Evolutionary conservation across 2,797 vertebrate species (phyloP).

Genomic region (Scolopax rusticola): DNA sequence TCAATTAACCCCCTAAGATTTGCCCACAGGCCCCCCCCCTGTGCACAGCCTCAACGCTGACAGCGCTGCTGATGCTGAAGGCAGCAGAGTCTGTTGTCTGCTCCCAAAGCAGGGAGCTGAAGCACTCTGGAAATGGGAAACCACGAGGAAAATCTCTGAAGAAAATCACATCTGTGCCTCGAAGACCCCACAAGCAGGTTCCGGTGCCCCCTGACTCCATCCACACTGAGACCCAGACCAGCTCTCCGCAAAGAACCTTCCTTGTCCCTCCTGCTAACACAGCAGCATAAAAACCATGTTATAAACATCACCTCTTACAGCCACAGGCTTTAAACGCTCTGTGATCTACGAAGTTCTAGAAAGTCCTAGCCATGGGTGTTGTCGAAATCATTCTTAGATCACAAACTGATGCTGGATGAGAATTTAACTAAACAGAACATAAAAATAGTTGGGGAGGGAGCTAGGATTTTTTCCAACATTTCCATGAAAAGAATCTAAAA

Average conservation of each 20-base stretch:
- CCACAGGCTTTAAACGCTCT: not conserved
- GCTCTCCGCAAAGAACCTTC: not conserved
- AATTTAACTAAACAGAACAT: not conserved
- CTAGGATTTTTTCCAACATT: not conserved
- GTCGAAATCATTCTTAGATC: not conserved
- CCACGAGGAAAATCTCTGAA: not conserved
- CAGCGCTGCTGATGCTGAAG: not conserved
- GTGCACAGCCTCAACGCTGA: rapidly evolving
- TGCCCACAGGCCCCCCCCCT: not conserved
- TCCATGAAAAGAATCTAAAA: constrained; percentile 31
- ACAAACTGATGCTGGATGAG: not conserved
- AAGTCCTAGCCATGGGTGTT: not conserved
- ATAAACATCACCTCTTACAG: not conserved
- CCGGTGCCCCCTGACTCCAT: not conserved
- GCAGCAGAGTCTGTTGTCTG: not conserved
- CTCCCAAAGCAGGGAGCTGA: not conserved
- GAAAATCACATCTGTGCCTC: not conserved
- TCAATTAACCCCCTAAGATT: not conserved
- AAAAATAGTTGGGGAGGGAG: constrained; percentile 41
- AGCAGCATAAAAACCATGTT: not conserved
- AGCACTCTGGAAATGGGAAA: rapidly evolving
- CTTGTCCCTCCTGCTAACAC: not conserved
- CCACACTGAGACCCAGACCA: not conserved
- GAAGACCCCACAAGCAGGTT: not conserved
- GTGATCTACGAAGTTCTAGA: not conserved